Percentiles rank a stretch among this genome's conserved stretches.
These are phyloP conservation scores for Chrysocyon brachyurus DNA, from an alignment of 2,797 vertebrate species.

Conservation along the genomic window DNA sequence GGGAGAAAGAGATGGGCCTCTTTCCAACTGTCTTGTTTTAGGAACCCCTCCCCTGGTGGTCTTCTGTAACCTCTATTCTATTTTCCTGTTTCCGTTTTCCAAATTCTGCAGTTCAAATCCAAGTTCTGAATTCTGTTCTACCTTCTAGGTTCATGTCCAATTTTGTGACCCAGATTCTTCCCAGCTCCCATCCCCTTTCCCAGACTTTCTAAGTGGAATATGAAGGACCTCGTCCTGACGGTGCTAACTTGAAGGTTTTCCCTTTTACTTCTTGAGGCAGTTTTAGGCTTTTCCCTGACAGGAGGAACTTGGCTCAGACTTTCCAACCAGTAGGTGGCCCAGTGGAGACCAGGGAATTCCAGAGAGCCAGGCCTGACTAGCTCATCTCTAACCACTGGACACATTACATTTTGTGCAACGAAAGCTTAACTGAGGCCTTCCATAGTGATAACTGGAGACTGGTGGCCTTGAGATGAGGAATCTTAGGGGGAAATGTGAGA, in stretches of 20 bases:
- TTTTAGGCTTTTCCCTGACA: slow-evolving; percentile 27
- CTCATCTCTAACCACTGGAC: background rate
- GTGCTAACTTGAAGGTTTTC: background rate
- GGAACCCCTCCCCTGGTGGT: background rate
- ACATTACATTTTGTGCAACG: background rate
- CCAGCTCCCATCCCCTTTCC: background rate
- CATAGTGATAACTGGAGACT: background rate
- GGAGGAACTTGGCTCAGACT: slow-evolving; percentile 22
- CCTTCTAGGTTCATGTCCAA: slow-evolving; percentile 7
- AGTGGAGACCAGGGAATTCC: slow-evolving; percentile 22
- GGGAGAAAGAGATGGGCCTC: background rate
- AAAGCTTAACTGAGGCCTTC: slow-evolving; percentile 27
- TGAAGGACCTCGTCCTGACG: background rate
- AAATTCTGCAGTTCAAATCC: slow-evolving; percentile 15
- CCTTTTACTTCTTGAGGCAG: background rate
- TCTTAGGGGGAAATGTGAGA: background rate
- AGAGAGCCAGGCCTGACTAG: slow-evolving; percentile 12
- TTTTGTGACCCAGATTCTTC: background rate
- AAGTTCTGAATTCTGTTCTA: slow-evolving; percentile 29
- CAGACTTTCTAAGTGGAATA: background rate
- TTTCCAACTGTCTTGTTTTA: background rate
- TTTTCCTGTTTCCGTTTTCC: slow-evolving; percentile 35
- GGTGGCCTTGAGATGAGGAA: background rate
- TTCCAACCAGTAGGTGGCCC: background rate
- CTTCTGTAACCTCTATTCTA: background rate